A percentile compares a stretch with the other conserved stretches of the same genome.
Conservation (phyloP, 2,888 invertebrate genomes). For the Callinectes sapidus region DNA sequence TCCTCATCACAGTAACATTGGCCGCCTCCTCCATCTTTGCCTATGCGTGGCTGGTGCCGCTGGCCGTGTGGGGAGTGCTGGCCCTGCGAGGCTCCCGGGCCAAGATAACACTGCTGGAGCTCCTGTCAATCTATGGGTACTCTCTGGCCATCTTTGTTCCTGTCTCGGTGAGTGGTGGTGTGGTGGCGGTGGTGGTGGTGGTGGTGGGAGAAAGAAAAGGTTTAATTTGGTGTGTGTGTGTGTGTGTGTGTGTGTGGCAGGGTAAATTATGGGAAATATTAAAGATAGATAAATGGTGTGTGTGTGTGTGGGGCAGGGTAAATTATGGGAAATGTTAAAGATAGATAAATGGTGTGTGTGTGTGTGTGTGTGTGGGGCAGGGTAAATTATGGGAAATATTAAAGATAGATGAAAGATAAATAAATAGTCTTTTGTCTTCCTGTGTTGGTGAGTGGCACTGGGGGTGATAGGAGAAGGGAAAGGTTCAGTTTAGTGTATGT, state of each 20-base stretch:
- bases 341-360: too few species aligned
- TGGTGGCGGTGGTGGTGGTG: background rate
- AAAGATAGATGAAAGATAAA: too few species aligned
- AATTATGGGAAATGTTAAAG: too few species aligned
- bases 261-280: background rate
- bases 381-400: too few species aligned
- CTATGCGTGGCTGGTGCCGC: conserved; percentile 91
- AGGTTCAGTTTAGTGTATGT: too few species aligned
- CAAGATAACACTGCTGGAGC: conserved; percentile 83
- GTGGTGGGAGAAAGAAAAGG: background rate
- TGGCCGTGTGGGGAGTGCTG: conserved; percentile 88
- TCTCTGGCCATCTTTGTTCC: conserved; percentile 72
- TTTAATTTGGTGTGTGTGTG: background rate
- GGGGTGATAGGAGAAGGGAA: too few species aligned
- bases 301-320: too few species aligned
- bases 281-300: too few species aligned
- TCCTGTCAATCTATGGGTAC: conserved; percentile 91
- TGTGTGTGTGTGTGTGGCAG: background rate
- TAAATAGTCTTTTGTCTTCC: too few species aligned
- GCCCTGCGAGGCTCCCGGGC: conserved; percentile 84
- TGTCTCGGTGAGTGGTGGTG: conserved; percentile 58
- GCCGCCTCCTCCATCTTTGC: conserved; percentile 92
- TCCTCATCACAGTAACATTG: conserved; percentile 84
- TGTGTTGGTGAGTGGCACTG: too few species aligned
- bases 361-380: too few species aligned